Conservation (phyloP, 2,888 invertebrate species). For the Baccha elongata region DNA sequence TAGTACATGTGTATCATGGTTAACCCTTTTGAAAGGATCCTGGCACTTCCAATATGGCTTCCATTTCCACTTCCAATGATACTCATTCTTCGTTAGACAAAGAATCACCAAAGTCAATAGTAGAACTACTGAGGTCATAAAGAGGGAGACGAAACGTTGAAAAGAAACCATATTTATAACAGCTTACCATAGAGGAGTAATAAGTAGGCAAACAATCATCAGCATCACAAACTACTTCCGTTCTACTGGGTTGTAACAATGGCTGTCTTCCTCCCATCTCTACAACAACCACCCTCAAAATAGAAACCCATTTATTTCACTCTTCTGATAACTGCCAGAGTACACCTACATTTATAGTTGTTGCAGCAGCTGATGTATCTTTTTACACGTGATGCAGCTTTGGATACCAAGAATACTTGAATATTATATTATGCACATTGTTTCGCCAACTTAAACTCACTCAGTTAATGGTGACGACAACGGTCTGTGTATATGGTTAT, state of each 20-base stretch:
- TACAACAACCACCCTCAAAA: constrained; percentile 16
- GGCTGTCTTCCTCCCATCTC: constrained; percentile 1
- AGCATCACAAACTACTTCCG: constrained; percentile 69
- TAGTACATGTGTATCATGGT: constrained; percentile 47
- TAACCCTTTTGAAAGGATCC: constrained; percentile 33
- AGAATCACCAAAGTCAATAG: constrained; percentile 24
- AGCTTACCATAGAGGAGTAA: constrained; percentile 27
- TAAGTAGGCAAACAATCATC: constrained; percentile 68
- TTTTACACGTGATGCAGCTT: constrained; percentile 36
- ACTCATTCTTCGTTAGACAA: constrained; percentile 16
- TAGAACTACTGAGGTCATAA: constrained; percentile 1
- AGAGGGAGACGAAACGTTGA: neutral
- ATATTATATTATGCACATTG: constrained; percentile 64
- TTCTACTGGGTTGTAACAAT: constrained; percentile 50
- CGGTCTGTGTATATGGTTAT: neutral
- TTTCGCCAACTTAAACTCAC: constrained; percentile 54
- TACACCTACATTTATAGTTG: neutral
- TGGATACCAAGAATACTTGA: constrained; percentile 62
- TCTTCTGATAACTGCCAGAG: constrained; percentile 48
- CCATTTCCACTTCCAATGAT: constrained; percentile 1
- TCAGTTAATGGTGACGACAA: constrained; percentile 34
- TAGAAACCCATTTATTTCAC: constrained; percentile 61
- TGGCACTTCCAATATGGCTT: neutral
- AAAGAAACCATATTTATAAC: constrained; percentile 11
- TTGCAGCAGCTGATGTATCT: constrained; percentile 56